Conservation (phyloP, 2,113 vertebrate species). For the Caranx melampygus region DNA sequence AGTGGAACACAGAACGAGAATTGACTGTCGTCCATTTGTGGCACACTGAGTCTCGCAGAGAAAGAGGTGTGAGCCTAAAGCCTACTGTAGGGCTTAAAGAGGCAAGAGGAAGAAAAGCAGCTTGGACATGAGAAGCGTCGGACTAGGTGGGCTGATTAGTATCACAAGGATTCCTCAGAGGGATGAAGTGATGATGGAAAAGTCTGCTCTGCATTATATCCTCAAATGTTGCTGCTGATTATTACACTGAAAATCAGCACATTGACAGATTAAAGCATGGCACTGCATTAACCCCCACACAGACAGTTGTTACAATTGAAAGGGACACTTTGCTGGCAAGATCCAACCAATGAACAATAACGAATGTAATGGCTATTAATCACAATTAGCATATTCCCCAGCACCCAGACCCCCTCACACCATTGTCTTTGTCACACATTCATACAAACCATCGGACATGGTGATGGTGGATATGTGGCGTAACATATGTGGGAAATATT, state of each 20-base stretch:
- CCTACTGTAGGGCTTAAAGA: constrained; percentile 45
- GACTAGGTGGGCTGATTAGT: constrained; percentile 54
- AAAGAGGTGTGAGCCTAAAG: constrained; percentile 59
- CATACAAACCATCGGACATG: constrained; percentile 59
- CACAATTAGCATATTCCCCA: constrained; percentile 63
- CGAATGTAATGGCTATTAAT: constrained; percentile 52
- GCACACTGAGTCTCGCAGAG: constrained; percentile 38
- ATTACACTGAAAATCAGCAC: constrained; percentile 29
- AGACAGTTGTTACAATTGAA: constrained; percentile 34
- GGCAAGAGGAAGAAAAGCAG: constrained; percentile 47
- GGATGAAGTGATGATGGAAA: constrained; percentile 49
- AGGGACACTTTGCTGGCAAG: constrained; percentile 46
- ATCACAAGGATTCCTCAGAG: constrained; percentile 50
- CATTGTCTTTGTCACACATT: constrained; percentile 63
- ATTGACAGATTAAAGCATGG: constrained; percentile 27
- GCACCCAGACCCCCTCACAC: constrained; percentile 28
- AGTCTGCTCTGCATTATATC: constrained; percentile 41
- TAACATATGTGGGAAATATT: constrained; percentile 82
- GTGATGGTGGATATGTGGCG: constrained; percentile 64
- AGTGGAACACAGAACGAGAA: constrained; percentile 56
- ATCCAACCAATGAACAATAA: constrained; percentile 40
- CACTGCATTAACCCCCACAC: background rate
- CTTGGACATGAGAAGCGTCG: constrained; percentile 53
- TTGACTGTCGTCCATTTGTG: constrained; percentile 50
- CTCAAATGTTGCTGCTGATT: constrained; percentile 41